Conservation (phyloP, 2,888 invertebrate species). For the Sisyra nigra region DNA sequence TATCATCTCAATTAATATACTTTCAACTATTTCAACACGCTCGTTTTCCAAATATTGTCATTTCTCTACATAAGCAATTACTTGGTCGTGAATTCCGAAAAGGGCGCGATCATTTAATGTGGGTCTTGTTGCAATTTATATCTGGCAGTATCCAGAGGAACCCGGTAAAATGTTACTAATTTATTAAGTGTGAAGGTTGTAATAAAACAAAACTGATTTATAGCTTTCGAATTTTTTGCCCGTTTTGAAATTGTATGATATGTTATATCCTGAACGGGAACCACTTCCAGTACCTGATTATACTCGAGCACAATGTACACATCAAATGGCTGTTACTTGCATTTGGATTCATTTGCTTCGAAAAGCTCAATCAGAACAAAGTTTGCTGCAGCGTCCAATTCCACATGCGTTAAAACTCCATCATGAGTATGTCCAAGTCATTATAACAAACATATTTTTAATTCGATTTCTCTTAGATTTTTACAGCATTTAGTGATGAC, state of each 20-base stretch:
- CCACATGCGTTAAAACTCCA: constrained; percentile 70
- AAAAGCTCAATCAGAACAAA: constrained; percentile 76
- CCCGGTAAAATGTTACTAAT: constrained; percentile 38
- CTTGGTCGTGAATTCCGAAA: constrained; percentile 64
- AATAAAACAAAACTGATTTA: constrained; percentile 15
- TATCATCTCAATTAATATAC: constrained; percentile 88
- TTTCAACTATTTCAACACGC: constrained; percentile 90
- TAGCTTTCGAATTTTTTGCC: constrained; percentile 73
- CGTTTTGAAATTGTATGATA: constrained; percentile 78
- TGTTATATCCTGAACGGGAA: constrained; percentile 85
- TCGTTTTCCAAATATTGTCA: constrained; percentile 82
- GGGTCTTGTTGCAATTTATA: constrained; percentile 92
- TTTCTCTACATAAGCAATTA: constrained; percentile 73
- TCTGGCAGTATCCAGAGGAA: constrained; percentile 93
- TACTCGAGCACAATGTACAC: constrained; percentile 68
- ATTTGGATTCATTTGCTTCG: constrained; percentile 94
- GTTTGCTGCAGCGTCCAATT: constrained; percentile 47
- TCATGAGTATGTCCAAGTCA: constrained; percentile 45
- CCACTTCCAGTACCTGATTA: constrained; percentile 80
- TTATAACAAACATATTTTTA: neutral
- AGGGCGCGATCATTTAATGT: constrained; percentile 96
- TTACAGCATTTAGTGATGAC: constrained; percentile 71
- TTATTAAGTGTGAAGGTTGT: neutral
- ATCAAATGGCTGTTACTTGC: constrained; percentile 87
- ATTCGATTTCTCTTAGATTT: constrained; percentile 37